Percentiles rank a stretch among this genome's conserved stretches.
phyloP scores from a whole-genome alignment of 1,140 invertebrate genomes.

The Charaxes varanes region DNA sequence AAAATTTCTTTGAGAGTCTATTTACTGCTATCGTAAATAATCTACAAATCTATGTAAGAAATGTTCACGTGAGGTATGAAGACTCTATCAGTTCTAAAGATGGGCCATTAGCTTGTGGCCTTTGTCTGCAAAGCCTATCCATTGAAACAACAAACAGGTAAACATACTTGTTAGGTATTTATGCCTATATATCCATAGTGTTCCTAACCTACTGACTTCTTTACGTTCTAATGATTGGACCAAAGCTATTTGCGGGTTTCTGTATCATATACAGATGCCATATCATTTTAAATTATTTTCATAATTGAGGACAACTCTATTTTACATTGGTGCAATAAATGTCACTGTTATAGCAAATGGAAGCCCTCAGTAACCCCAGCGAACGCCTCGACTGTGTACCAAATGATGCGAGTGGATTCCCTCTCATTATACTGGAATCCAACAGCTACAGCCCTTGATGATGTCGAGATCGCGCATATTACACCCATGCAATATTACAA shows the following conservation, averaged over 20 bases:
- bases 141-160: slow-evolving; percentile 88
- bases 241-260: too few species aligned
- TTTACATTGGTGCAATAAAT: too few species aligned
- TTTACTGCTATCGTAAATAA: slow-evolving; percentile 86
- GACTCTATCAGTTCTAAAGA: slow-evolving; percentile 81
- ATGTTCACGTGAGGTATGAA: slow-evolving; percentile 90
- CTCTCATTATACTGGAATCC: slow-evolving; percentile 87
- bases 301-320: too few species aligned
- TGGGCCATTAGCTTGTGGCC: slow-evolving; percentile 81
- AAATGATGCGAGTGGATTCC: slow-evolving; percentile 85
- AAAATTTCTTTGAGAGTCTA: slow-evolving; percentile 82
- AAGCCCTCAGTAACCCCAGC: slow-evolving; percentile 81
- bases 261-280: too few species aligned
- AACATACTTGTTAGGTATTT: slow-evolving; percentile 17
- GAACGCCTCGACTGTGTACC: slow-evolving; percentile 80
- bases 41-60: slow-evolving; percentile 85
- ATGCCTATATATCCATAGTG: too few species aligned
- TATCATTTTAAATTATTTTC: too few species aligned
- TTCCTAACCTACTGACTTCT: too few species aligned
- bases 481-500: slow-evolving; percentile 77
- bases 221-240: too few species aligned
- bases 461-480: slow-evolving; percentile 67
- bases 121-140: slow-evolving; percentile 86
- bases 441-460: slow-evolving; percentile 68
- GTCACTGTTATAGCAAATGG: slow-evolving; percentile 85